phyloP scores from a whole-genome alignment of 2,888 invertebrate genomes.

The Lycophotia porphyrea region DNA sequence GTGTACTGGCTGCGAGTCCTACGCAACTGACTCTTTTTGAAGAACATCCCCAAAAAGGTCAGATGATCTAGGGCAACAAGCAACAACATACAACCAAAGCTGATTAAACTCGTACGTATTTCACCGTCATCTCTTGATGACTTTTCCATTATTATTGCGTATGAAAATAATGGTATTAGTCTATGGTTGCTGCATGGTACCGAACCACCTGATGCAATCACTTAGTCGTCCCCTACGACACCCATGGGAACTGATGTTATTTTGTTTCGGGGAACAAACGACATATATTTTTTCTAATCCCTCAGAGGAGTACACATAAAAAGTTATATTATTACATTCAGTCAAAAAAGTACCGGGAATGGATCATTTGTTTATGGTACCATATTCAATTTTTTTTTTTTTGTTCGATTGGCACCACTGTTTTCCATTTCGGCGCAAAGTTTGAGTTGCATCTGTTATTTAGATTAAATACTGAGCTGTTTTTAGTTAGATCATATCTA shows the following conservation, averaged over 20 bases:
- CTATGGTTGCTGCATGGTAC: background rate
- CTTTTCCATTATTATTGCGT: background rate
- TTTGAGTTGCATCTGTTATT: too few relatives aligned
- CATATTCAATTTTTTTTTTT: too few relatives aligned
- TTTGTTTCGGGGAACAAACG: constrained; percentile 15
- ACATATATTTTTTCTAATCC: constrained; percentile 15
- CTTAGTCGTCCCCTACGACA: constrained; percentile 12
- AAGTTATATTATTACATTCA: constrained; percentile 14
- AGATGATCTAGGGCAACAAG: too few relatives aligned
- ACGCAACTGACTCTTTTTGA: background rate
- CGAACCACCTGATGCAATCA: constrained; percentile 36
- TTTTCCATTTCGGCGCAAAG: too few relatives aligned
- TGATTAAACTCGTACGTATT: background rate
- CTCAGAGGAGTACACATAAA: constrained; percentile 1
- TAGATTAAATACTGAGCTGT: too few relatives aligned
- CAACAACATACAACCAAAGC: too few relatives aligned
- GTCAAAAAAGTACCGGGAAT: too few relatives aligned
- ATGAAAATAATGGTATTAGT: background rate
- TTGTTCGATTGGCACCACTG: too few relatives aligned
- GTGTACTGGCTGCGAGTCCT: background rate
- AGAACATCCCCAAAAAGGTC: background rate
- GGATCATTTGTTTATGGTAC: too few relatives aligned
- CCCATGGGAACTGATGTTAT: constrained; percentile 37
- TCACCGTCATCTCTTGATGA: too few relatives aligned
- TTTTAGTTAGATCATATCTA: too few relatives aligned